Conservation (phyloP, 2,113 vertebrate genomes). For the Sterna hirundo region DNA sequence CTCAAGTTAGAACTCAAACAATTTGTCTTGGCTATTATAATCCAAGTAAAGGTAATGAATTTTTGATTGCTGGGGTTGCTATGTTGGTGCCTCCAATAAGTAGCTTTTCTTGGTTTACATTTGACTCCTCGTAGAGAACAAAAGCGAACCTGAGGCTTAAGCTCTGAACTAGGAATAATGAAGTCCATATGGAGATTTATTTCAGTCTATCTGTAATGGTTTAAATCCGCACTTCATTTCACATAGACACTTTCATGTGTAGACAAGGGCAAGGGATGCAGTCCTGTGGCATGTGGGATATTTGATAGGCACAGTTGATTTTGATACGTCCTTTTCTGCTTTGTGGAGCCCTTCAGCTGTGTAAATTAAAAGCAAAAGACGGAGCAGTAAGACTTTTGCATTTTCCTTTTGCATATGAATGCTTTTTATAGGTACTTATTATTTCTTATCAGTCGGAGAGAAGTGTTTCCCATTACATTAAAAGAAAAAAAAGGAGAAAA, state of each 20-base stretch:
- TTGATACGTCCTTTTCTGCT: background rate
- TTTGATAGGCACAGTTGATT: background rate
- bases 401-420: background rate
- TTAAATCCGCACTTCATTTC: background rate
- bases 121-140: background rate
- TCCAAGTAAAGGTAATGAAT: background rate
- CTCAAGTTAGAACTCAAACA: background rate
- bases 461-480: background rate
- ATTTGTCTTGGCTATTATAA: background rate
- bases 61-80: background rate
- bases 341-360: background rate
- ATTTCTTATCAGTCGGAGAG: background rate
- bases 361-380: conserved; percentile 1
- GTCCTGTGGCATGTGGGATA: background rate
- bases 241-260: background rate
- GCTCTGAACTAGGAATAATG: background rate
- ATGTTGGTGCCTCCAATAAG: background rate
- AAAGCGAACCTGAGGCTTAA: background rate
- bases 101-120: background rate
- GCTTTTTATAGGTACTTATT: background rate
- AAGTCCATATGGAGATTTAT: background rate
- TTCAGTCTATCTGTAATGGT: background rate
- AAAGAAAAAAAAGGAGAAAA: background rate
- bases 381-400: background rate
- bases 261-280: background rate